A percentile compares a stretch with the other conserved stretches of the same genome.
Evolutionary conservation across 92 coral and sea anemone species (phyloP).

Genomic region (Palythoa caribaeorum): DNA sequence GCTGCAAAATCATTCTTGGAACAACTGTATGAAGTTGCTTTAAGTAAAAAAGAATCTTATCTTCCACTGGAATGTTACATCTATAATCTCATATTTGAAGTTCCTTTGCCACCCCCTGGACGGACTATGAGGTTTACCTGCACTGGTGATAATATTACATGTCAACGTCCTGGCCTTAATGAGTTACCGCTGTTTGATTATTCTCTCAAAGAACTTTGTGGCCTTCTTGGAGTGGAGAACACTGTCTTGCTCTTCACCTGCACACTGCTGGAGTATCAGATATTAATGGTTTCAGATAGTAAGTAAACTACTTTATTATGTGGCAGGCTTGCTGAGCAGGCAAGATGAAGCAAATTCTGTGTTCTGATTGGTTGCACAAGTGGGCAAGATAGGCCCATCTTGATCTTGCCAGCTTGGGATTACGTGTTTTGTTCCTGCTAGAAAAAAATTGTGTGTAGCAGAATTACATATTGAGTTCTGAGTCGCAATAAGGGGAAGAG

Average conservation of each 20-base stretch:
- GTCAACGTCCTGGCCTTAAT: conserved; percentile 95
- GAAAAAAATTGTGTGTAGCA: too few relatives aligned
- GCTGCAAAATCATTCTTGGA: conserved; percentile 82
- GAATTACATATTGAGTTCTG: too few relatives aligned
- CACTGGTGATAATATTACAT: conserved; percentile 70
- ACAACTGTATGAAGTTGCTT: conserved; percentile 76
- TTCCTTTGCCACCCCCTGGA: conserved; percentile 97
- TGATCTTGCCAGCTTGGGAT: too few relatives aligned
- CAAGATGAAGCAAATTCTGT: too few relatives aligned
- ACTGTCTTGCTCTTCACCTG: conserved; percentile 86
- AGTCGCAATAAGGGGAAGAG: too few relatives aligned
- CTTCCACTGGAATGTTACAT: conserved; percentile 90
- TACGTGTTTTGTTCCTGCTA: too few relatives aligned
- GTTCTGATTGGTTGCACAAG: too few relatives aligned
- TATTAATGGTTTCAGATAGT: conserved; percentile 88
- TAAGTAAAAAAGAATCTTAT: conserved; percentile 63
- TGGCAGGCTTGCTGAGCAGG: too few relatives aligned
- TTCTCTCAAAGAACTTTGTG: conserved; percentile 82
- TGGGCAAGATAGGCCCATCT: too few relatives aligned
- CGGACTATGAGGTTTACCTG: conserved; percentile 93
- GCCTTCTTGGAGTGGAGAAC: conserved; percentile 85
- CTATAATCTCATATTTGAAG: conserved; percentile 92
- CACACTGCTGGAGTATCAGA: conserved; percentile 91
- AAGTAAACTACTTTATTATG: conserved; percentile 34
- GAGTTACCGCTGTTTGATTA: conserved; percentile 98